Evolutionary conservation across 2,113 vertebrate genomes (phyloP), one percentile per base, ranked within the genome.

Genomic region (Leptocoma aspasia): DNA sequence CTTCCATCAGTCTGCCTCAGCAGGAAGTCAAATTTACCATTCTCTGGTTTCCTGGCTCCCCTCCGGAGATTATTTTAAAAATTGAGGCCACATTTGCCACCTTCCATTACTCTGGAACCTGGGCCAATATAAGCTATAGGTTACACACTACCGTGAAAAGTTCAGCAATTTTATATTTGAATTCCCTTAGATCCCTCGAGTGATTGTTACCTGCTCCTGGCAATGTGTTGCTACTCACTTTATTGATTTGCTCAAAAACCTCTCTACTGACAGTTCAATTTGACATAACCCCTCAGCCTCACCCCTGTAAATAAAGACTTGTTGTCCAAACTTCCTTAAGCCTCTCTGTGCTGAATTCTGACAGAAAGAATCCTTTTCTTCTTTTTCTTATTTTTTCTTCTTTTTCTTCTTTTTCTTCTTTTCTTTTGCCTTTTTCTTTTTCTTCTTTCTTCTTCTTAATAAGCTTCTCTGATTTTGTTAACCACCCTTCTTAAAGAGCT

Each of bases 21-120:
- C 92, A 96, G 95, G 92, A 96, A 94, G 96, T 92, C 37, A 93
- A 69, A 95, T 95, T 93, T 93, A 94, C 94, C 89, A 93, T 95
- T 94, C 95, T 97, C 73, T 86, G 92, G 95, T 97, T 97, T 97
- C 94, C 96, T 97, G 95, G 89, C 94, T 97, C 92, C 89, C 91
- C 95, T 96, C 95, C 33, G 83, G 96, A 97, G 96, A 90, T 96
- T 93, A 94, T 95, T 96, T 94, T 90, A 89, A 89, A 97, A 94
- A 97, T 92, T 97, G 96, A 95, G 95, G 94, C 96, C 95, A 96
- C 77, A 89, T 97, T 97, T 96, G 92, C 96, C 96, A 95, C 94
- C 95, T 95, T 95, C 95, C 95, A 81, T 93, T 93, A 83, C 91
- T 89, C 82, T 84, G 96, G 94, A 94, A 93, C 56, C 4, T 0